Base-by-base conservation (phyloP, 64 coral and sea anemone species). In the Stichodactyla mertensii region DNA sequence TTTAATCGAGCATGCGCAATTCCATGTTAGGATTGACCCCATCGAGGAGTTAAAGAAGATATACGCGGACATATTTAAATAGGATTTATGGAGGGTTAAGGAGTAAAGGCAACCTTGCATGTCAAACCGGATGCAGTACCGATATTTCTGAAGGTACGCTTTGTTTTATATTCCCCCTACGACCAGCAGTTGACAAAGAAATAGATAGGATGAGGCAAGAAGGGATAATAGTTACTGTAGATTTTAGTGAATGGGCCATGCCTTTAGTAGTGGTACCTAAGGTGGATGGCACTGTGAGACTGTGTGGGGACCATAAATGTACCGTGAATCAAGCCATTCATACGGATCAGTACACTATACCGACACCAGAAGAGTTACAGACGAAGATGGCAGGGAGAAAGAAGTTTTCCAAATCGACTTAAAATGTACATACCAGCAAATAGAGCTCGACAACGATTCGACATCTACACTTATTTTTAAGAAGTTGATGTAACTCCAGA, bases 271-370 rank as follows among this genome's bases (percentile, higher is more conserved):
- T 85, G 55, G 89, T 89, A 52, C 51, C 55, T 83, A 67, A 89
- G 79, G 71, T 31, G 14, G 88, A 83, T 24, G 51, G 77, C 20
- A 51, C 10, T 31, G 14, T 86, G 10, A 26, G 55, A 28, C 19
- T 91, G 58, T 91, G 89, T 57, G 83, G 89, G 51, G 83, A 77
- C 71, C 3, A 77, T 45, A 77, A 77, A 77, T 22, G 20, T 77
- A 77, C 71, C 7, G 71, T 77, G 2, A 77, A 77, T 77, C 71
- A 22, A 77, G 71, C 31, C 31, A 26, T 77, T 22, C n/a, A 2
- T 18, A 18, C 18, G n/a, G 71, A 77, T 45, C 71, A 77, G 18
- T 77, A 77, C 18, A 1, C 71, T 77, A 23, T 77, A 9, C 3
- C 71, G n/a, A 77, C n/a, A 23, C 71, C 71, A 26, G n/a, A 77